A percentile compares a stretch with the other conserved stretches of the same genome.
Conservation (phyloP, 2,113 vertebrate genomes). For the Paramormyrops kingsleyae region DNA sequence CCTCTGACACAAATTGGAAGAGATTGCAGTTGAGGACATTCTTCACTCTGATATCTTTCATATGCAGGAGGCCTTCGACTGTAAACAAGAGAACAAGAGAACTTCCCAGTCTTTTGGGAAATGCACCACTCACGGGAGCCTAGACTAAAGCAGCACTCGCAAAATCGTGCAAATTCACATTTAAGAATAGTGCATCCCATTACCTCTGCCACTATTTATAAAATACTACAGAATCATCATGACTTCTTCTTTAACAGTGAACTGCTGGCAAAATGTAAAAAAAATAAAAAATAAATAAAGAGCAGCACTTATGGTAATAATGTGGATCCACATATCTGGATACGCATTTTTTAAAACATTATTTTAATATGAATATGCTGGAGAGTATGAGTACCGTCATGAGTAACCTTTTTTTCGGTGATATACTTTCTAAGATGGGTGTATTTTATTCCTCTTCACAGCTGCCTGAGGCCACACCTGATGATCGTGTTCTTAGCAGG, state of each 20-base stretch:
- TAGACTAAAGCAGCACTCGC: background rate
- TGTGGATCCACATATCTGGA: too few species aligned
- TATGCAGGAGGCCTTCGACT: background rate
- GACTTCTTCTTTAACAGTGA: background rate
- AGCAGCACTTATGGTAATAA: background rate
- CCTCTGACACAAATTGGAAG: background rate
- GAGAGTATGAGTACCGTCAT: too few species aligned
- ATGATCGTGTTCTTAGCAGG: background rate
- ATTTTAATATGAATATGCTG: too few species aligned
- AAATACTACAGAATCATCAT: background rate
- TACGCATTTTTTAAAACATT: too few species aligned
- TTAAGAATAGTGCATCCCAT: background rate
- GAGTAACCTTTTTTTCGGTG: too few species aligned
- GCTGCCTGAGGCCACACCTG: background rate
- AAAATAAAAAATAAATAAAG: background rate
- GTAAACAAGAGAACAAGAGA: background rate
- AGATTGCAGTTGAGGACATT: background rate
- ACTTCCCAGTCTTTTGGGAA: background rate
- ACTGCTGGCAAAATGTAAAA: background rate
- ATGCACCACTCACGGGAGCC: background rate
- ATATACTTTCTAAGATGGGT: background rate
- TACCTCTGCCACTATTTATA: background rate
- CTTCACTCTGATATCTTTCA: background rate
- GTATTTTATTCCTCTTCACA: background rate
- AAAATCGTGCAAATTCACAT: background rate